Base-by-base conservation (phyloP, 1,140 invertebrate genomes). In the Apis dorsata region DNA sequence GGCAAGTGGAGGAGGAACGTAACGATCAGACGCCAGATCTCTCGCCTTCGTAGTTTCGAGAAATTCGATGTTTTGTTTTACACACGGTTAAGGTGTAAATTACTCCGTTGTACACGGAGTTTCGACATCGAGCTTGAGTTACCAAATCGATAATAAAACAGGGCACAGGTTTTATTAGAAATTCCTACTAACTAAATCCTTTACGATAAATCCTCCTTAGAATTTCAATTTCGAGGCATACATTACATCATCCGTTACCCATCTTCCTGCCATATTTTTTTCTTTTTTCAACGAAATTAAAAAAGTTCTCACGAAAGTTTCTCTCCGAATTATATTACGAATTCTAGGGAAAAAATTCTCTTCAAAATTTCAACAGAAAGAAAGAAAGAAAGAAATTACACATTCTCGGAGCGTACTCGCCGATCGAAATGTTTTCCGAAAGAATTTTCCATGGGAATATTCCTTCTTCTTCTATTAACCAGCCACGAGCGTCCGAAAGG, bases 391-490 rank as follows among this genome's bases (percentile, higher is more conserved):
- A 17, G 2, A 34, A 53, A 79, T 79, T 79, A 72, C 15, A 11
- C 51, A 73, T 81, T 81, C 63, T 24, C 63, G 4, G 28, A 11
- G 13, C 62, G 17, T 11, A 59, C 2, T 55, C 21, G 34, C 55
- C 55, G 28, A 13, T 71, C 60, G n/a, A 79, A 79, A 2, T 28
- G 49, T 49, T 28, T 44, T 28, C 28, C 24, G 5, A 28, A 49
- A 15, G 12, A 15, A 78, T 83, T 83, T 83, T 79, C 81, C 59
- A 83, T 71, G 49, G 66, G 68, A 83, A 79, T 79, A 71, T 57
- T 79, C 75, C 59, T 3, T 44, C 34, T 3, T 44, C 75, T 51
- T 28, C 24, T 62, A 69, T 59, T 79, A 66, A n/a, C 53, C 17
- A 51, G 66, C 53, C 65, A 28, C 77, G 66, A 77, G 21, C 55